phyloP scores from a whole-genome alignment of 2,113 vertebrate genomes.

The Rana temporaria region DNA sequence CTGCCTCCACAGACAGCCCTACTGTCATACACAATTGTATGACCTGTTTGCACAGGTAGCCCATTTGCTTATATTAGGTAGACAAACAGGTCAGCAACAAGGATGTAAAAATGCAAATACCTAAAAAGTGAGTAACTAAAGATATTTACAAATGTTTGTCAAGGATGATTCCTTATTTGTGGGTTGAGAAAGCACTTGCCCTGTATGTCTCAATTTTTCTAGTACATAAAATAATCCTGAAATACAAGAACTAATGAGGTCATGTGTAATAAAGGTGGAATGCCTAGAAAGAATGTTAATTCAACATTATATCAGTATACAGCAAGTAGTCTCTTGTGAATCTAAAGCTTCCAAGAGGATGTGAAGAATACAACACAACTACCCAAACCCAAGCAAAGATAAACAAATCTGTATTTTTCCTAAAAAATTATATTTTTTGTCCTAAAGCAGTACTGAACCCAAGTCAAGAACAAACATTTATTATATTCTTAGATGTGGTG shows the following conservation, averaged over 20 bases:
- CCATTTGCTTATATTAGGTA: background rate
- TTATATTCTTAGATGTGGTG: no score
- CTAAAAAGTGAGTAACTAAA: background rate
- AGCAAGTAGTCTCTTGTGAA: slow-evolving; percentile 10
- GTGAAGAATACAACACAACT: no score
- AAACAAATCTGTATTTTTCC: no score
- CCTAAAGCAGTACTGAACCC: no score
- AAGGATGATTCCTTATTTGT: background rate
- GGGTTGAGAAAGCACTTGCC: background rate
- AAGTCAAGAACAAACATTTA: no score
- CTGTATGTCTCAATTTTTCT: background rate
- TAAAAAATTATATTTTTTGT: no score
- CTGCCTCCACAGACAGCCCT: background rate
- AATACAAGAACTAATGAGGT: background rate
- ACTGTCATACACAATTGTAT: background rate
- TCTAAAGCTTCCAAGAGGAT: no score
- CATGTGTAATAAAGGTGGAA: background rate
- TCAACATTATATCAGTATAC: background rate
- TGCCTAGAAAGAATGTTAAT: background rate
- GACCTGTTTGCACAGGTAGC: background rate
- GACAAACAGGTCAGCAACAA: background rate
- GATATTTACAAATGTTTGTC: background rate
- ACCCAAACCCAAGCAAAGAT: no score
- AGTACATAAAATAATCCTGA: background rate
- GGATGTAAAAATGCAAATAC: slow-evolving; percentile 9